These are phyloP conservation scores for Brachionus koreanus DNA, from an alignment of 1,140 invertebrate genomes.

Conservation along the genomic window DNA sequence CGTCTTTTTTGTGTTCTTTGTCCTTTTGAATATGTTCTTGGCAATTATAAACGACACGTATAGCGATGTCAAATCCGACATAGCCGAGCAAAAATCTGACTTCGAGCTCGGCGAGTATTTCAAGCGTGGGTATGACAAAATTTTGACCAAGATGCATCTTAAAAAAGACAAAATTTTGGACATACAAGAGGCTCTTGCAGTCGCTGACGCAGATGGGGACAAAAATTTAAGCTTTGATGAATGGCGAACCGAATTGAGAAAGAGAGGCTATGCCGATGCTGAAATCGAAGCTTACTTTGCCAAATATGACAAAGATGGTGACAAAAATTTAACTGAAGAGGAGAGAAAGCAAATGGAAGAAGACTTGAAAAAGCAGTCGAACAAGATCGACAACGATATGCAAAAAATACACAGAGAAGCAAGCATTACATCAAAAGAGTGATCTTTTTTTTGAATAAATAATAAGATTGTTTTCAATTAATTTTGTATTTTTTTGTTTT, in stretches of 20 bases:
- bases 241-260: conserved; percentile 55
- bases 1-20: conserved; percentile 76
- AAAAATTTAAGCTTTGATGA: conserved; percentile 36
- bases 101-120: conserved; percentile 67
- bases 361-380: conserved; percentile 45
- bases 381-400: conserved; percentile 51
- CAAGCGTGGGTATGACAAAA: conserved; percentile 62
- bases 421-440: conserved; percentile 49
- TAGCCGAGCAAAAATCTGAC: conserved; percentile 65
- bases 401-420: conserved; percentile 26
- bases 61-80: conserved; percentile 69
- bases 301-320: conserved; percentile 65
- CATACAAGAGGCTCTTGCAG: conserved; percentile 62
- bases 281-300: conserved; percentile 70
- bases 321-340: conserved; percentile 60
- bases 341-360: conserved; percentile 54
- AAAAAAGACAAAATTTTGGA: conserved; percentile 62
- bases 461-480: too few species aligned
- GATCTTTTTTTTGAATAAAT: not conserved
- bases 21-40: conserved; percentile 77
- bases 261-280: conserved; percentile 65
- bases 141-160: conserved; percentile 61
- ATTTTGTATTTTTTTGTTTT: not conserved
- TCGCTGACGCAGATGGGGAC: conserved; percentile 61
- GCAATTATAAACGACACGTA: conserved; percentile 78